Conservation (phyloP, 2,113 vertebrate genomes). For the Actenoides hombroni region DNA sequence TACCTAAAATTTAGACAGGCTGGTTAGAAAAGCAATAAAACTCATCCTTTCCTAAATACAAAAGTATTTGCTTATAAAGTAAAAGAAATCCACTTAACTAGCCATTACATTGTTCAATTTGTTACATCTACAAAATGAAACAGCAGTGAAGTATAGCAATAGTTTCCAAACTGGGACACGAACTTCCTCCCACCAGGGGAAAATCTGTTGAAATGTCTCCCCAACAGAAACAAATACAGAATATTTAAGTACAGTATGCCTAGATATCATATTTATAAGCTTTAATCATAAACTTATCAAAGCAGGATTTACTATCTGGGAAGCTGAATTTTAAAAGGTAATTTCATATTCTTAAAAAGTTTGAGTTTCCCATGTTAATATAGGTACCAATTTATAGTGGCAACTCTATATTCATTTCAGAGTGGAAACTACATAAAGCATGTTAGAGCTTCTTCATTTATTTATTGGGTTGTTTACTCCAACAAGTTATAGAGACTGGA, state of each 20-base stretch:
- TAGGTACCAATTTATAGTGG: not conserved
- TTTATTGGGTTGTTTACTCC: not conserved
- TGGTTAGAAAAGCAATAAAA: not conserved
- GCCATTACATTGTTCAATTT: not conserved
- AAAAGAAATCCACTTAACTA: not conserved
- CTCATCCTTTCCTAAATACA: not conserved
- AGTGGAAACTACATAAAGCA: not conserved
- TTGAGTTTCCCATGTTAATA: not conserved
- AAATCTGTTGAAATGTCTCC: not conserved
- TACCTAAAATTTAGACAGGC: conserved; percentile 78
- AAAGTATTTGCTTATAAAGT: not conserved
- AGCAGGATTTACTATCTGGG: not conserved
- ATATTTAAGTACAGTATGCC: not conserved
- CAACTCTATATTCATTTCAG: not conserved
- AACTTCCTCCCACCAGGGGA: not conserved
- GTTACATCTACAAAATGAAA: not conserved
- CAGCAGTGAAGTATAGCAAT: not conserved
- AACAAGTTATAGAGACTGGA: not conserved
- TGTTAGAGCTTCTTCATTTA: not conserved
- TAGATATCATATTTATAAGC: not conserved
- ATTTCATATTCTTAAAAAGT: not conserved
- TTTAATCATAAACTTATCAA: not conserved
- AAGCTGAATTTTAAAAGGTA: not conserved
- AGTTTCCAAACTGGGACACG: not conserved
- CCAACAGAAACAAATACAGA: not conserved